Percentiles rank a stretch among this genome's conserved stretches.
Conservation (phyloP, 2,113 vertebrate species). For the Uria lomvia region DNA sequence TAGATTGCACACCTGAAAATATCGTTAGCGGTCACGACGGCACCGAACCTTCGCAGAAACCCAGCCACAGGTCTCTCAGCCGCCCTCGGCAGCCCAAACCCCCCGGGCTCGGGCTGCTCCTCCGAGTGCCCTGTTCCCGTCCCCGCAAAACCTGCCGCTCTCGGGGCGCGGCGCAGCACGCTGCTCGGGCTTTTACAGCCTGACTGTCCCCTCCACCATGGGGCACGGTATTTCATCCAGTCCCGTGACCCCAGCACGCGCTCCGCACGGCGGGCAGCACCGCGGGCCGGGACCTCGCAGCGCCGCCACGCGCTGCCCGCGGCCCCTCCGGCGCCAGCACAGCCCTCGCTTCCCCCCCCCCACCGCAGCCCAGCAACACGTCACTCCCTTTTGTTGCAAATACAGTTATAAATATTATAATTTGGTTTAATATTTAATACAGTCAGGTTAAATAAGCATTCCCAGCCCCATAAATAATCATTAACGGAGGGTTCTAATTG, state of each 20-base stretch:
- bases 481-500: slow-evolving; percentile 65
- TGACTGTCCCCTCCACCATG: accelerated
- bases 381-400: slow-evolving; percentile 34
- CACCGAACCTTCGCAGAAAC: neutral
- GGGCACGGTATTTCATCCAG: neutral
- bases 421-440: slow-evolving; percentile 71
- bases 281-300: neutral
- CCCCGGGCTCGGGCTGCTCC: neutral
- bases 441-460: slow-evolving; percentile 61
- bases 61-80: neutral
- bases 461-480: slow-evolving; percentile 65
- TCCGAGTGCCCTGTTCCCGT: accelerated
- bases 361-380: accelerated
- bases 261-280: accelerated
- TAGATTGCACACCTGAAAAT: neutral
- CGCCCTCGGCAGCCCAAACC: neutral
- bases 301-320: neutral
- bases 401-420: slow-evolving; percentile 48
- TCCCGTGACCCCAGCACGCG: accelerated
- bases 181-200: neutral
- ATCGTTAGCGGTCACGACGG: neutral
- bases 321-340: accelerated
- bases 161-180: neutral
- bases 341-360: neutral
- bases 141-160: neutral